Evolutionary conservation across 1,140 invertebrate species (phyloP).

Genomic region (Drosophila ogumai): DNA sequence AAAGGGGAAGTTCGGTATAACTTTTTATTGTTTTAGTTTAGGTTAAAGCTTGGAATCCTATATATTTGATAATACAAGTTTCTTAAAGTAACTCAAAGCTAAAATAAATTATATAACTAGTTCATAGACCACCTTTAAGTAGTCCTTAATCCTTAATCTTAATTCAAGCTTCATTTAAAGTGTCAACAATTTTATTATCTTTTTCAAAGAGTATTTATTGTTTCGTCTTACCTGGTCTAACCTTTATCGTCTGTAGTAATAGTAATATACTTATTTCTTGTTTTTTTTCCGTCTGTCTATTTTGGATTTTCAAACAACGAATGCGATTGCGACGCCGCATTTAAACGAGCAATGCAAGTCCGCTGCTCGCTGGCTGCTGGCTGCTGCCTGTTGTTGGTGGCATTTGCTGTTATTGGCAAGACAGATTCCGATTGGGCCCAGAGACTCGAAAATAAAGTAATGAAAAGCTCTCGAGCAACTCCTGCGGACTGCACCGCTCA

Average conservation of each 20-base stretch:
- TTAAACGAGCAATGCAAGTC: constrained; percentile 46
- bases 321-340: constrained; percentile 52
- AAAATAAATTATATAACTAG: background rate
- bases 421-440: constrained; percentile 50
- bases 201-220: constrained; percentile 14
- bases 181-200: background rate
- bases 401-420: constrained; percentile 49
- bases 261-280: constrained; percentile 57
- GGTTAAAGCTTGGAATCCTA: too few species aligned
- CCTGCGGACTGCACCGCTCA: constrained; percentile 10
- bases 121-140: background rate
- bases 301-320: constrained; percentile 51
- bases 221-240: background rate
- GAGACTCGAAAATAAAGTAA: constrained; percentile 59
- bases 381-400: constrained; percentile 15
- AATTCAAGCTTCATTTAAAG: background rate
- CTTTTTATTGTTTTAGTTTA: background rate
- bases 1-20: background rate
- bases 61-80: background rate
- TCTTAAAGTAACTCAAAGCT: background rate
- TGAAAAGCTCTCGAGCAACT: constrained; percentile 46
- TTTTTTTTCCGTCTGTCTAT: constrained; percentile 50
- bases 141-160: background rate
- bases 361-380: constrained; percentile 9
- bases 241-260: constrained; percentile 35